Evolutionary conservation across 2,888 invertebrate genomes (phyloP).

Genomic region (Coelinius sp.): DNA sequence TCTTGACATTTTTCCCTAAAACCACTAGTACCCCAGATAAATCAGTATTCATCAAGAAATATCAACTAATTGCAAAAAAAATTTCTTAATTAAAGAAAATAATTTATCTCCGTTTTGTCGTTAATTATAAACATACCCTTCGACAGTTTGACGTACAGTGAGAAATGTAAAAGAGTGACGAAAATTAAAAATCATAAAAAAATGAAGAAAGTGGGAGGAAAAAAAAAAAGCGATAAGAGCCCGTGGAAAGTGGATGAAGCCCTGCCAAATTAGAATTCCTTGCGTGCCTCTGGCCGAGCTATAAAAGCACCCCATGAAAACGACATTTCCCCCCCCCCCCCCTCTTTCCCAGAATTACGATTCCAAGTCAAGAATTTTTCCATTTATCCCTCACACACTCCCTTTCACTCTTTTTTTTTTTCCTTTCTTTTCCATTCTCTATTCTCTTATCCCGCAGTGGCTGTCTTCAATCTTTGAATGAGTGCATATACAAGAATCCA

Average conservation of each 20-base stretch:
- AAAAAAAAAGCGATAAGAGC: constrained; percentile 44
- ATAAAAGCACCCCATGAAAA: constrained; percentile 52
- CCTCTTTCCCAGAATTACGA: constrained; percentile 59
- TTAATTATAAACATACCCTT: constrained; percentile 39
- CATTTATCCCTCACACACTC: constrained; percentile 62
- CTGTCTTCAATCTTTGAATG: constrained; percentile 22
- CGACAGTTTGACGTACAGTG: constrained; percentile 40
- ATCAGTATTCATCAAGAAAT: no score
- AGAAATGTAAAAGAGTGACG: neutral
- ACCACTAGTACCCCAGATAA: no score
- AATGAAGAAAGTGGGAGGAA: neutral
- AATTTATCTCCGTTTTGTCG: no score
- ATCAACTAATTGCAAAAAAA: no score
- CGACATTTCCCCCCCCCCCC: constrained; percentile 46
- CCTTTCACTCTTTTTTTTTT: constrained; percentile 18
- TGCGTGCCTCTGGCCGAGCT: constrained; percentile 49
- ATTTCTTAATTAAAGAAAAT: no score
- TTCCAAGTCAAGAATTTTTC: constrained; percentile 68
- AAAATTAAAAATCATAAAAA: neutral
- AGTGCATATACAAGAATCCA: constrained; percentile 24
- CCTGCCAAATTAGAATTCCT: constrained; percentile 54
- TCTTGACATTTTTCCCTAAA: no score
- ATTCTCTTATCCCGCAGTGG: constrained; percentile 11
- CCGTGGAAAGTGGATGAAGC: constrained; percentile 45
- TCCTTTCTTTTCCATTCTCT: constrained; percentile 9